Evolutionary conservation across 2,888 invertebrate genomes (phyloP).

Genomic region (Lithosia quadra): DNA sequence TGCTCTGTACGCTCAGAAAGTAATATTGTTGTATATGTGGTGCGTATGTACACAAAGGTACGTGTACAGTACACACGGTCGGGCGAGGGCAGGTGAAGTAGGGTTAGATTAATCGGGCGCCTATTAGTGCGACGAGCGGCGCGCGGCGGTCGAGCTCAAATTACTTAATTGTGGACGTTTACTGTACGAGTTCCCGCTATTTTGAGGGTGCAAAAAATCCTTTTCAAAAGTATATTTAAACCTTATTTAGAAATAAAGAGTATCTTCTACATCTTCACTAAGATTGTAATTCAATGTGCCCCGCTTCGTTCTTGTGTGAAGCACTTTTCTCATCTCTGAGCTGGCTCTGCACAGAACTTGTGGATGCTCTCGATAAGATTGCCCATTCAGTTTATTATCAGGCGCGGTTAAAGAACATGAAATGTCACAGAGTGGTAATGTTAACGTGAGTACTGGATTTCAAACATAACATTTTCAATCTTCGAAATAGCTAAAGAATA

Average conservation of each 20-base stretch:
- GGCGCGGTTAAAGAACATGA: background rate
- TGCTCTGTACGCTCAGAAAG: conserved; percentile 10
- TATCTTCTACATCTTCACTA: too few relatives aligned
- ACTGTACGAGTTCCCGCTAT: background rate
- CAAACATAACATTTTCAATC: too few relatives aligned
- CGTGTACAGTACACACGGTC: background rate
- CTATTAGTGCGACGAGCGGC: background rate
- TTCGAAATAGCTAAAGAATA: too few relatives aligned
- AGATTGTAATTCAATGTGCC: too few relatives aligned
- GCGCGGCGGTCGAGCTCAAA: background rate
- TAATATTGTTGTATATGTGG: conserved; percentile 7
- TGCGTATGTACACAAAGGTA: background rate
- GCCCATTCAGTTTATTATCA: background rate
- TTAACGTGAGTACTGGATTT: too few relatives aligned
- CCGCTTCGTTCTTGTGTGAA: too few relatives aligned
- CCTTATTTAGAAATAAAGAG: too few relatives aligned
- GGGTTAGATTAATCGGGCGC: conserved; percentile 8
- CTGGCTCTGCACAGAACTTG: too few relatives aligned
- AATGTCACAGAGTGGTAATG: too few relatives aligned
- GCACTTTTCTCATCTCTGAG: too few relatives aligned
- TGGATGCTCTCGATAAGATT: too few relatives aligned
- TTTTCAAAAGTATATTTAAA: background rate
- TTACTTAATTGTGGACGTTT: conserved; percentile 6
- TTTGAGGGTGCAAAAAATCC: background rate
- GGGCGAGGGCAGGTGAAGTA: background rate